Evolutionary conservation across 2,888 invertebrate species (phyloP).

Genomic region (Cyclophora punctaria): DNA sequence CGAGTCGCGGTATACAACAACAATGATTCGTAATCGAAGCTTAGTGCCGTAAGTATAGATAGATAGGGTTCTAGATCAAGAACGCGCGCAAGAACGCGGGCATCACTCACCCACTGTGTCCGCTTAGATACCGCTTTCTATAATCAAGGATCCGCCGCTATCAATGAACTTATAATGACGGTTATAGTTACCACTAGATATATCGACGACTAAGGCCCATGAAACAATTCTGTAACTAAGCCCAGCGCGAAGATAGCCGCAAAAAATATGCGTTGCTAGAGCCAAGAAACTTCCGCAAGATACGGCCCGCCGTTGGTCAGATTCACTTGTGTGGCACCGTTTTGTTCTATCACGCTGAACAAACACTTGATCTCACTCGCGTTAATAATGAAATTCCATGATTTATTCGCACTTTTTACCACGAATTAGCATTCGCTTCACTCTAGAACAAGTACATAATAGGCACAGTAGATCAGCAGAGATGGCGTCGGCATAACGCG

Average conservation of each 20-base stretch:
- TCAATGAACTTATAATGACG: too few relatives aligned
- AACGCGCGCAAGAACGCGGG: constrained; percentile 62
- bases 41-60: constrained; percentile 37
- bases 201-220: constrained; percentile 49
- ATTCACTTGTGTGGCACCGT: constrained; percentile 34
- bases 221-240: constrained; percentile 44
- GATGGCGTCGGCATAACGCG: constrained; percentile 76
- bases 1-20: constrained; percentile 53
- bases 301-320: constrained; percentile 48
- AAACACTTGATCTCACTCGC: constrained; percentile 45
- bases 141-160: not conserved
- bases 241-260: constrained; percentile 53
- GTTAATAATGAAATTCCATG: constrained; percentile 46
- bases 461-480: constrained; percentile 62
- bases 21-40: constrained; percentile 72
- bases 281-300: constrained; percentile 68
- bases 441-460: constrained; percentile 54
- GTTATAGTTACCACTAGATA: constrained; percentile 53
- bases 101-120: constrained; percentile 23
- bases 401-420: constrained; percentile 48
- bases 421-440: constrained; percentile 51
- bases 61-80: constrained; percentile 35
- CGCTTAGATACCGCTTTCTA: constrained; percentile 43
- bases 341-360: constrained; percentile 35
- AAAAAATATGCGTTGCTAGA: constrained; percentile 72